phyloP scores from a whole-genome alignment of 2,888 invertebrate genomes.

The Panopea generosa region DNA sequence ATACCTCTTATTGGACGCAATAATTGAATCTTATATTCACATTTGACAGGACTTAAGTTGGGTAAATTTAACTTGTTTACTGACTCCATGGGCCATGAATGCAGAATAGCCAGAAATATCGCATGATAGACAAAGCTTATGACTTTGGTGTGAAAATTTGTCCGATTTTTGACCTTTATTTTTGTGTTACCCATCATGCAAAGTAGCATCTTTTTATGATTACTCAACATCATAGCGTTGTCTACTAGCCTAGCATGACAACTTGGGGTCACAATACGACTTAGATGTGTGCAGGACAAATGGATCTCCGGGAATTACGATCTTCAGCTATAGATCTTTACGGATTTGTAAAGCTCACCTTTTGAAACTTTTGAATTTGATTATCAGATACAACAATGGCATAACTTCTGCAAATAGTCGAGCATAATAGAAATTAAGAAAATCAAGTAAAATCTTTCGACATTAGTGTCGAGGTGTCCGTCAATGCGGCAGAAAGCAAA shows the following conservation, averaged over 20 bases:
- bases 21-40: constrained; percentile 57
- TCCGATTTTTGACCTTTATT: constrained; percentile 56
- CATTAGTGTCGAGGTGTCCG: constrained; percentile 13
- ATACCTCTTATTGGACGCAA: constrained; percentile 39
- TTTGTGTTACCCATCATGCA: constrained; percentile 42
- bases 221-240: constrained; percentile 58
- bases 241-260: constrained; percentile 56
- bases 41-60: constrained; percentile 50
- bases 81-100: constrained; percentile 29
- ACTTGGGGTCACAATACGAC: constrained; percentile 30
- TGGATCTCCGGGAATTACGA: constrained; percentile 36
- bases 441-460: not conserved
- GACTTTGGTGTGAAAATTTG: constrained; percentile 41
- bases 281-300: constrained; percentile 31
- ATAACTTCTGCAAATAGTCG: constrained; percentile 52
- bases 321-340: constrained; percentile 40
- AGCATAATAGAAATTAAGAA: constrained; percentile 26
- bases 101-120: constrained; percentile 30
- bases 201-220: constrained; percentile 25
- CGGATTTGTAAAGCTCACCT: constrained; percentile 43
- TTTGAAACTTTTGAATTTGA: constrained; percentile 37
- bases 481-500: constrained; percentile 18
- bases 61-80: constrained; percentile 62
- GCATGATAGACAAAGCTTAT: constrained; percentile 59
- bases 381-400: constrained; percentile 52